These are phyloP conservation scores for Heterodera carotae DNA, from an alignment of 1,140 invertebrate species.

Conservation along the genomic window DNA sequence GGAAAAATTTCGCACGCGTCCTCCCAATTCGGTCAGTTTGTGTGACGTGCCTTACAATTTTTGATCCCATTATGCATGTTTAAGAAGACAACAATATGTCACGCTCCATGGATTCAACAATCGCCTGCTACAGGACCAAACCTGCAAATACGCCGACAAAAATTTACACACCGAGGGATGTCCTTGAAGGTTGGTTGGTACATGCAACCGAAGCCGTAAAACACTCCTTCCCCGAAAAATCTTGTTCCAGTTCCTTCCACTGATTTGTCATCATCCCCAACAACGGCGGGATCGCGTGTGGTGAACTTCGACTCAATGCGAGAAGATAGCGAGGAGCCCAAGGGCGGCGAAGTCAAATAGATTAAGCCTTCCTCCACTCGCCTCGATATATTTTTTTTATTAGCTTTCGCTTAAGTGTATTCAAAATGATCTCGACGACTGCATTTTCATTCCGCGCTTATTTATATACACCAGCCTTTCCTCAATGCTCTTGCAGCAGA, in stretches of 20 bases:
- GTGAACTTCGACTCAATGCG: constrained; percentile 7
- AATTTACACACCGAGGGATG: constrained; percentile 14
- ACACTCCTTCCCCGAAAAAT: neutral
- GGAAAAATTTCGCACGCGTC: neutral
- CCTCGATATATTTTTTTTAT: no score
- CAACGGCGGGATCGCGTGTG: neutral
- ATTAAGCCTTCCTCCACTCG: neutral
- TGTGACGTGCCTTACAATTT: neutral
- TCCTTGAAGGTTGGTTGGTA: neutral
- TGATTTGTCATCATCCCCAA: neutral
- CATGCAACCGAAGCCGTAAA: neutral
- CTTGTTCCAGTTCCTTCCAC: neutral
- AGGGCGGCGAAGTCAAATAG: neutral
- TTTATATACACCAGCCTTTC: no score
- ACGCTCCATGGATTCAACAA: constrained; percentile 21
- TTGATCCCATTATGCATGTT: neutral
- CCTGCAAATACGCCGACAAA: constrained; percentile 29
- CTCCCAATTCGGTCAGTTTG: neutral
- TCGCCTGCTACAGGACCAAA: constrained; percentile 15
- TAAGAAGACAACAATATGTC: constrained; percentile 27
- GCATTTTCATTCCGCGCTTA: constrained; percentile 20
- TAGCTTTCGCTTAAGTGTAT: no score
- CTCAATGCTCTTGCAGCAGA: neutral
- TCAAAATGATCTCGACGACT: no score
- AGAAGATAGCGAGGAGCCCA: neutral